These are phyloP conservation scores for Eilema griseolum DNA, from an alignment of 2,888 invertebrate genomes.

Conservation along the genomic window DNA sequence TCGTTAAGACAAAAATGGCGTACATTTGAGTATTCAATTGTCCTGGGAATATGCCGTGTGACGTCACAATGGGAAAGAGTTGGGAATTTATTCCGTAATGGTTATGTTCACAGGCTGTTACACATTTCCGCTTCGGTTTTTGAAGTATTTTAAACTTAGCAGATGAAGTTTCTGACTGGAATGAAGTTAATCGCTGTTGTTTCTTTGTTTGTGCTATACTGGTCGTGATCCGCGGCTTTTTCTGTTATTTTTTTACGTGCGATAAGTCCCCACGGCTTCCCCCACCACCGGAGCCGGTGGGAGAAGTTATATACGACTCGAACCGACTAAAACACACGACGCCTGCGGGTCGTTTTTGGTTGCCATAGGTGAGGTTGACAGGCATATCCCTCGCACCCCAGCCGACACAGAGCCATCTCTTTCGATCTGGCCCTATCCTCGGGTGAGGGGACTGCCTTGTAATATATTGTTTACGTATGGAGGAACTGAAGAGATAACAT, in stretches of 20 bases:
- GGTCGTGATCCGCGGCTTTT: neutral
- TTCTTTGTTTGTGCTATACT: conserved; percentile 5
- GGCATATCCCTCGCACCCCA: too few species aligned
- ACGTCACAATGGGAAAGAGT: conserved; percentile 21
- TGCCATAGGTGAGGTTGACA: too few species aligned
- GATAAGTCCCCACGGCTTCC: too few species aligned
- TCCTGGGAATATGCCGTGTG: conserved; percentile 17
- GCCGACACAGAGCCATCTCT: too few species aligned
- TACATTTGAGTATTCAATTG: conserved; percentile 22
- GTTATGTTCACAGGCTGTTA: conserved; percentile 17
- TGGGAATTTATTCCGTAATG: conserved; percentile 21
- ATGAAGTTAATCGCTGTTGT: conserved; percentile 11
- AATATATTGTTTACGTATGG: too few species aligned
- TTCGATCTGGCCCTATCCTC: too few species aligned
- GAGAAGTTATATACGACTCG: too few species aligned
- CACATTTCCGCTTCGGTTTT: conserved; percentile 7
- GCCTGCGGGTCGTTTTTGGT: too few species aligned
- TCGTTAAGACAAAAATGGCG: conserved; percentile 32
- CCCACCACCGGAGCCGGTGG: too few species aligned
- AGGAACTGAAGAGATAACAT: too few species aligned
- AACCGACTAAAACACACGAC: too few species aligned
- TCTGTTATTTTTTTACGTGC: neutral
- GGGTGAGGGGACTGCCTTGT: too few species aligned
- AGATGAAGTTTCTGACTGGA: conserved; percentile 3
- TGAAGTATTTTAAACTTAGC: conserved; percentile 4